A percentile compares a stretch with the other conserved stretches of the same genome.
Conservation (phyloP, 2,888 invertebrate species). For the Eurytoma adleriae region DNA sequence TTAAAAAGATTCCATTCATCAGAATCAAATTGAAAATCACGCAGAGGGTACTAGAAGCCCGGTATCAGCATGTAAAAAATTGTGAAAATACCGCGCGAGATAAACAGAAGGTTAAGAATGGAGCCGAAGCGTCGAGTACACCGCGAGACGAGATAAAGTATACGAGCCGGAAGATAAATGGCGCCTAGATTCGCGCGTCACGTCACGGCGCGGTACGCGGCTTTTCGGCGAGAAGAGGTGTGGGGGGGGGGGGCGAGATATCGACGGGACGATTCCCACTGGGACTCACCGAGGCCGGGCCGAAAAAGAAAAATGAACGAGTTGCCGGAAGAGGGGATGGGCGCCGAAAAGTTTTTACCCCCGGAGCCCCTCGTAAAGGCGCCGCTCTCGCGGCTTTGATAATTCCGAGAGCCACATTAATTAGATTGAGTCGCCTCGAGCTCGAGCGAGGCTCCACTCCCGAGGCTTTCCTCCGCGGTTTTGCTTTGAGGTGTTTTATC, state of each 20-base stretch:
- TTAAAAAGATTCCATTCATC: too few relatives aligned
- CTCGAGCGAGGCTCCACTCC: neutral
- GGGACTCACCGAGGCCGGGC: conserved; percentile 12
- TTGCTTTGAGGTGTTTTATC: conserved; percentile 10
- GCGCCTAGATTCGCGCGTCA: conserved; percentile 49
- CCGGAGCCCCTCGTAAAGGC: neutral
- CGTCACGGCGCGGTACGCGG: conserved; percentile 24
- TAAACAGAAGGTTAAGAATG: neutral
- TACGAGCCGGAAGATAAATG: conserved; percentile 54
- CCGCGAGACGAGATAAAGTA: conserved; percentile 30
- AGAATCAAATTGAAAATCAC: too few relatives aligned
- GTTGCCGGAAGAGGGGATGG: neutral
- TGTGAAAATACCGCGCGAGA: too few relatives aligned
- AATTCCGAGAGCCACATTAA: conserved; percentile 39
- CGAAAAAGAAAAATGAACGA: conserved; percentile 49
- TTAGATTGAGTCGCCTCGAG: conserved; percentile 26
- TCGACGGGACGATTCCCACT: conserved; percentile 40
- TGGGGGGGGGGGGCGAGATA: conserved; percentile 39
- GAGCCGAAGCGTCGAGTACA: neutral
- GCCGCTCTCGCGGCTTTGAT: conserved; percentile 20
- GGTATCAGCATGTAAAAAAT: too few relatives aligned
- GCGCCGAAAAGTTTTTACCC: too few relatives aligned
- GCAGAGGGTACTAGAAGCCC: too few relatives aligned
- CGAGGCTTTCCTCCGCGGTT: neutral
- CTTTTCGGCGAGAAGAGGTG: neutral